Base-by-base conservation (phyloP, 1,140 invertebrate genomes). In the Choristoneura fumiferana region DNA sequence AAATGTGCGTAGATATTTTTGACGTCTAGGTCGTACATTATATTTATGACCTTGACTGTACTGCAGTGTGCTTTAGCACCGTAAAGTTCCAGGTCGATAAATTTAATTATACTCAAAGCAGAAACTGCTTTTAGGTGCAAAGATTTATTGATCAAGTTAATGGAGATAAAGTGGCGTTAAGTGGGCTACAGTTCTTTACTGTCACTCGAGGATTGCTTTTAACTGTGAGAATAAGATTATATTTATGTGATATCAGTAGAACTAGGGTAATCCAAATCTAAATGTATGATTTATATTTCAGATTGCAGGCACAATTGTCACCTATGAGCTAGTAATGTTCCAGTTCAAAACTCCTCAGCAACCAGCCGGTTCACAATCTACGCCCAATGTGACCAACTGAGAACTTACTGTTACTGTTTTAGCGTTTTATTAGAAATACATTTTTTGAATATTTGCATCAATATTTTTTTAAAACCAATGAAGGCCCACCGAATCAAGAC, bases 141-240 rank as follows among this genome's bases (percentile, higher is more conserved):
- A 82, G 92, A 69, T 92, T 93, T 55, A 67, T 92, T 0, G 82
- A 76, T 0, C 92, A 93, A 84, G 87, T 92, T 1, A 88, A 88
- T 0, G 87, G 87, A 3, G 90, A 90, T 38, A 88, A 75, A 15
- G 84, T 92, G 12, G 90, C 90, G 13, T 71, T 93, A 8, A 92
- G 90, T 5, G 92, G 92, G 14, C 90, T 91, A 72, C 91, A 92
- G 52, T 92, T 93, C 64, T 94, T 94, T 63, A 90, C 90, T 8
- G 90, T 94, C 1, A 93, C 91, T 4, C 86, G 92, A 17, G 89
- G 91, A 34, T 82, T 94, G 4, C 86, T 93, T 62, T 77, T 94
- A 52, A 91, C 92, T 54, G 93, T 93, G 88, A 89, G 84, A 78
- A 10, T 4, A 54, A 92, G 91, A 86, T 12, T 12, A 6, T 6